Conservation (phyloP, 2,113 vertebrate species). For the Condylura cristata region DNA sequence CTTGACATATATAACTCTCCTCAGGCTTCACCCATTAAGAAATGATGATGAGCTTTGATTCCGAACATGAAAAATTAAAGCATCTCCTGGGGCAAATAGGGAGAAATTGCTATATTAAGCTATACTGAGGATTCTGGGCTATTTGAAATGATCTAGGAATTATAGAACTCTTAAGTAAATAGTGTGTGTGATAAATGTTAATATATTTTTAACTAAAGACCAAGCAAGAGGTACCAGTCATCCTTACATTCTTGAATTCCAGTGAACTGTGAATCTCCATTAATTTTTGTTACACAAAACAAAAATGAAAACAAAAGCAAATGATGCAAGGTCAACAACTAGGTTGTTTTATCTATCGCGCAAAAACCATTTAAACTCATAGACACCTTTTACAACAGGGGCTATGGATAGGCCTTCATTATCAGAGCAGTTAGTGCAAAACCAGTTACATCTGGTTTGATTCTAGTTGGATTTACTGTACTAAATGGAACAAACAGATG, state of each 20-base stretch:
- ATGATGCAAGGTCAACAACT: neutral
- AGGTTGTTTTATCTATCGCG: neutral
- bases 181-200: conserved; percentile 26
- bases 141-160: conserved; percentile 11
- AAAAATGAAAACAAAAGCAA: neutral
- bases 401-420: conserved; percentile 2
- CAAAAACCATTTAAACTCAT: neutral
- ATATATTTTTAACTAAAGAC: conserved; percentile 13
- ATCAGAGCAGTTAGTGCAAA: neutral
- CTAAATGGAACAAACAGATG: neutral
- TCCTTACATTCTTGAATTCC: neutral
- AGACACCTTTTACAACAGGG: neutral
- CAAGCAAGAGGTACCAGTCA: conserved; percentile 10
- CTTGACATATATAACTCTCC: neutral
- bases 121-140: neutral
- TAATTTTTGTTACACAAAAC: conserved; percentile 28
- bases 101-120: neutral
- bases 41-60: neutral
- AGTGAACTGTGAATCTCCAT: neutral
- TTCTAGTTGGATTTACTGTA: neutral
- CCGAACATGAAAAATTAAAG: neutral
- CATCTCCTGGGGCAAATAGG: neutral
- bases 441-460: neutral
- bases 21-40: neutral
- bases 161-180: conserved; percentile 2